Conservation (phyloP, 1,140 invertebrate species). For the Tribolium madens region DNA sequence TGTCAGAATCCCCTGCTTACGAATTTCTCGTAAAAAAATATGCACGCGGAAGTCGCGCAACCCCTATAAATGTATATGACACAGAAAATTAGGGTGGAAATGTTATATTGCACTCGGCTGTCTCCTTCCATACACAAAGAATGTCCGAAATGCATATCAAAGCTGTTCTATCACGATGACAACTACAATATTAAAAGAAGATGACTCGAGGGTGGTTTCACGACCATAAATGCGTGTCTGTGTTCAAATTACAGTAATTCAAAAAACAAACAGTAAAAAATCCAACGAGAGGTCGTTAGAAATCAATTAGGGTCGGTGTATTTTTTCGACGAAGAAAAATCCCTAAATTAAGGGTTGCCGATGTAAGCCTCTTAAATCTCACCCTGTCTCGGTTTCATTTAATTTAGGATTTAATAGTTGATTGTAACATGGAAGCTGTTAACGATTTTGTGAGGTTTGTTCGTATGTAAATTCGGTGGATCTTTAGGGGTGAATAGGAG, state of each 20-base stretch:
- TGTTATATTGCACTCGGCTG: slow-evolving; percentile 31
- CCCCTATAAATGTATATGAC: slow-evolving; percentile 27
- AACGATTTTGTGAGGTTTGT: slow-evolving; percentile 39
- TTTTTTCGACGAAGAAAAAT: neutral
- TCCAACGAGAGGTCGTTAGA: slow-evolving; percentile 23
- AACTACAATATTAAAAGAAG: slow-evolving; percentile 28
- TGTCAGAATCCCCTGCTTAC: neutral
- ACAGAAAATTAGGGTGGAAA: slow-evolving; percentile 36
- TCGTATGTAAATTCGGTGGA: slow-evolving; percentile 37
- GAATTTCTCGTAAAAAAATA: neutral
- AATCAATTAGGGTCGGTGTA: slow-evolving; percentile 26
- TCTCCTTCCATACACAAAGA: slow-evolving; percentile 31
- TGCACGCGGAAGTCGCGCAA: neutral
- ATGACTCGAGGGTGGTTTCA: neutral
- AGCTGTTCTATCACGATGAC: slow-evolving; percentile 16
- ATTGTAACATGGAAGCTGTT: slow-evolving; percentile 33
- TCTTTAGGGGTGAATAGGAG: slow-evolving; percentile 29
- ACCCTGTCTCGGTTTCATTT: neutral
- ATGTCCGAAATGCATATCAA: slow-evolving; percentile 38
- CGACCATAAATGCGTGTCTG: neutral
- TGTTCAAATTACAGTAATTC: slow-evolving; percentile 5
- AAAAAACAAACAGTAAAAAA: slow-evolving; percentile 13
- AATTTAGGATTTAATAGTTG: slow-evolving; percentile 20
- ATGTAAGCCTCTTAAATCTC: slow-evolving; percentile 29
- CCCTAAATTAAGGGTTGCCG: slow-evolving; percentile 23